Percentiles rank a stretch among this genome's conserved stretches.
These are phyloP conservation scores for Rhagoletis zephyria DNA, from an alignment of 1,140 invertebrate genomes.

Conservation along the genomic window DNA sequence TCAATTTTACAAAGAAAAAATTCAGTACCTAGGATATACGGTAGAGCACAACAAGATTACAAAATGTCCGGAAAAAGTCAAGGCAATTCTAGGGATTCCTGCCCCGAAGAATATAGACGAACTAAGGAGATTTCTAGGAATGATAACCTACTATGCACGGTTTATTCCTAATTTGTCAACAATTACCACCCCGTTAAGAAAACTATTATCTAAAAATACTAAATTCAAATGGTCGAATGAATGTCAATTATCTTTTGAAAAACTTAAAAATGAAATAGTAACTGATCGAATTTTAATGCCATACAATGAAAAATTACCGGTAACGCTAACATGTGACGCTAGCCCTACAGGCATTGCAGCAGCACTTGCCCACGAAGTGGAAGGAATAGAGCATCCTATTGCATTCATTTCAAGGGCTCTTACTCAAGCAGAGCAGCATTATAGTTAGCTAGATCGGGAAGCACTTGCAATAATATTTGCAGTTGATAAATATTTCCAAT, in stretches of 20 bases:
- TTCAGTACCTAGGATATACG: too few species aligned
- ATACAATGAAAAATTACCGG: conserved; percentile 70
- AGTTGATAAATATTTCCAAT: too few species aligned
- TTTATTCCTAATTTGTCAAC: background rate
- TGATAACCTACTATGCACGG: background rate
- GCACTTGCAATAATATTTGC: too few species aligned
- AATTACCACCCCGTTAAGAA: background rate
- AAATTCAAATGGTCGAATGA: conserved; percentile 12
- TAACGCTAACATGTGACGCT: conserved; percentile 54
- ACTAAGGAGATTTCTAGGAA: background rate
- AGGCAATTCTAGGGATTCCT: too few species aligned
- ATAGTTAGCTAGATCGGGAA: too few species aligned
- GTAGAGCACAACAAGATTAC: too few species aligned
- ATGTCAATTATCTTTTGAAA: background rate
- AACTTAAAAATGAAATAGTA: conserved; percentile 55
- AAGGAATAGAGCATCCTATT: background rate
- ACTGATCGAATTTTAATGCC: conserved; percentile 64
- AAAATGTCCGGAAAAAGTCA: too few species aligned
- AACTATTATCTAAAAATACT: background rate
- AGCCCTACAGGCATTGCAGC: conserved; percentile 1
- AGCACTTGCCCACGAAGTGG: background rate
- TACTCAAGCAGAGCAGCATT: too few species aligned
- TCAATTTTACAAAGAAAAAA: conserved; percentile 63
- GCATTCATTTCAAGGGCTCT: too few species aligned
- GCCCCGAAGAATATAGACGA: background rate